Percentiles rank a stretch among this genome's conserved stretches.
phyloP scores from a whole-genome alignment of 1,140 invertebrate genomes.

The Saccostrea cuccullata region DNA sequence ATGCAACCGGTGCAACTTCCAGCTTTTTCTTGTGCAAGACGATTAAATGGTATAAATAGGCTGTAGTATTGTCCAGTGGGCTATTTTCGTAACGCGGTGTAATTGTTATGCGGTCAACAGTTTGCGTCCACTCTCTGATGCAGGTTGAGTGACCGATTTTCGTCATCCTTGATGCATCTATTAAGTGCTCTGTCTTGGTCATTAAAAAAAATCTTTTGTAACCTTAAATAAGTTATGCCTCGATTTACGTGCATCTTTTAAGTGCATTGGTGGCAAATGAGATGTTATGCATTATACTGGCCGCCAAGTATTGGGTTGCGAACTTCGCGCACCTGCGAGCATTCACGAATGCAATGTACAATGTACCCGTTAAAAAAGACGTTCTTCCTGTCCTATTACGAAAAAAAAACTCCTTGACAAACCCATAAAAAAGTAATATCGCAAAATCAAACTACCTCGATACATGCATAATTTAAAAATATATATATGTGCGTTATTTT shows the following conservation, averaged over 20 bases:
- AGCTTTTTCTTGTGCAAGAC: conserved; percentile 37
- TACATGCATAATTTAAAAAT: background rate
- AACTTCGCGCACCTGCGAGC: background rate
- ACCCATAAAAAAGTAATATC: background rate
- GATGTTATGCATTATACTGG: conserved; percentile 17
- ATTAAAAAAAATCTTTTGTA: background rate
- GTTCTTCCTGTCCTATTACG: background rate
- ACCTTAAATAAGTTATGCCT: conserved; percentile 18
- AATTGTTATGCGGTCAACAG: conserved; percentile 14
- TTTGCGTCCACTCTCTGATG: background rate
- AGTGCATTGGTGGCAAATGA: conserved; percentile 27
- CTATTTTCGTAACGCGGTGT: conserved; percentile 16
- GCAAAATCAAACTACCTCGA: background rate
- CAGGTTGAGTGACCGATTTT: conserved; percentile 18
- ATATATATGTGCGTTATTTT: background rate
- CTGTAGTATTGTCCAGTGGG: conserved; percentile 9
- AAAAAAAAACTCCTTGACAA: background rate
- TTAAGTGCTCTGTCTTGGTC: background rate
- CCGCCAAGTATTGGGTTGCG: background rate
- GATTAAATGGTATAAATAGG: conserved; percentile 29
- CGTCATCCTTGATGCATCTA: conserved; percentile 7
- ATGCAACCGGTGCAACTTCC: conserved; percentile 22
- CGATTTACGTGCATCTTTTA: conserved; percentile 23
- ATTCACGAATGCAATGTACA: background rate
- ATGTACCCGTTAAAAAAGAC: background rate